These are phyloP conservation scores for Hydrocynus forskahlii DNA, from an alignment of 2,797 vertebrate species.

Conservation along the genomic window DNA sequence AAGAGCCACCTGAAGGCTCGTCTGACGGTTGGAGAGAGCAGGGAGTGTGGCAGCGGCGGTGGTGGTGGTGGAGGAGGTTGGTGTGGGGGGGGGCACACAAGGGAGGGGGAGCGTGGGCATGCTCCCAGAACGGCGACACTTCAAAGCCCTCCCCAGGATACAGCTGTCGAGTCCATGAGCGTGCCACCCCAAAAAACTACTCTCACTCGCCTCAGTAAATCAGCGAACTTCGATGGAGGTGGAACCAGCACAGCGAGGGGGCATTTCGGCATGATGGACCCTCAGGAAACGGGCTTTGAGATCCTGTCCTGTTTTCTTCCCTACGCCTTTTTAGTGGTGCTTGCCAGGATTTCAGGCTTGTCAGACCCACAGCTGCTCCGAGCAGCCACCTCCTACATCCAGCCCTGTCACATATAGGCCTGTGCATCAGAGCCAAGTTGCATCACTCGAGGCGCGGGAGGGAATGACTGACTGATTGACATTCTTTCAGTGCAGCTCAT, in stretches of 20 bases:
- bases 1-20: constrained; percentile 48
- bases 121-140: constrained; percentile 28
- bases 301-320: constrained; percentile 36
- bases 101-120: constrained; percentile 20
- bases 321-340: constrained; percentile 56
- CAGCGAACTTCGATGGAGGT: constrained; percentile 32
- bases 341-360: constrained; percentile 56
- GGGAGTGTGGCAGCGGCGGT: constrained; percentile 22
- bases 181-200: constrained; percentile 31
- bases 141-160: constrained; percentile 43
- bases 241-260: constrained; percentile 43
- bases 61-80: not conserved
- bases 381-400: constrained; percentile 57
- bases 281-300: constrained; percentile 41
- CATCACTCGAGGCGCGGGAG: constrained; percentile 44
- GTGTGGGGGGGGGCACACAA: not conserved
- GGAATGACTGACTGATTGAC: constrained; percentile 40
- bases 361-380: constrained; percentile 57
- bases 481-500: constrained; percentile 42
- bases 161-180: constrained; percentile 42
- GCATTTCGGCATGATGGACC: constrained; percentile 41
- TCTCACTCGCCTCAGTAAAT: constrained; percentile 1
- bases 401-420: constrained; percentile 46
- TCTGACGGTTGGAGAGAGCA: constrained; percentile 39
- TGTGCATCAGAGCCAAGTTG: constrained; percentile 49